phyloP scores from a whole-genome alignment of 2,888 invertebrate genomes.

The Theretra japonica region DNA sequence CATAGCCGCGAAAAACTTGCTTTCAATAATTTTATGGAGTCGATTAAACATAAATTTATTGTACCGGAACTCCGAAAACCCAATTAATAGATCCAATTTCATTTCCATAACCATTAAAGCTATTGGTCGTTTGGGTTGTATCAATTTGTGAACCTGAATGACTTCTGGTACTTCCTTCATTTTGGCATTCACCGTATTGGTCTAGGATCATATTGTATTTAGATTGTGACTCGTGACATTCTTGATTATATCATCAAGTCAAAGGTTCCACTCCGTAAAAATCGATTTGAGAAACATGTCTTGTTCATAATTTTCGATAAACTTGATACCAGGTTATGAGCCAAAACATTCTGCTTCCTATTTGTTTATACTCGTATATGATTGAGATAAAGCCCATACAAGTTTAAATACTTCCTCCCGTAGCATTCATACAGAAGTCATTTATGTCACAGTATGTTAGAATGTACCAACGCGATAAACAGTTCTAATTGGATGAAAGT shows the following conservation, averaged over 20 bases:
- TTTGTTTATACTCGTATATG: too few species aligned
- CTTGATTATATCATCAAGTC: too few species aligned
- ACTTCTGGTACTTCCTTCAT: background rate
- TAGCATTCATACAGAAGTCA: background rate
- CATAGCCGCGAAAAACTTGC: background rate
- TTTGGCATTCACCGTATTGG: too few species aligned
- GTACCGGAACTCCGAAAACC: background rate
- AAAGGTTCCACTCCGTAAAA: too few species aligned
- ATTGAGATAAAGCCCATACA: too few species aligned
- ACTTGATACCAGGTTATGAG: too few species aligned
- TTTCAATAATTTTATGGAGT: background rate
- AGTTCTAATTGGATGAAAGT: conserved; percentile 1
- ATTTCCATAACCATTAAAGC: background rate
- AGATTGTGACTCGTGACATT: too few species aligned
- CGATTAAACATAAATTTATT: conserved; percentile 13
- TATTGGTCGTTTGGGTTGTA: background rate
- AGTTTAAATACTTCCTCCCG: background rate
- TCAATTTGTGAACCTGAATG: conserved; percentile 6
- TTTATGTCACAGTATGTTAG: background rate
- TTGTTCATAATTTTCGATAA: too few species aligned
- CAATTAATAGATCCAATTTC: conserved; percentile 7
- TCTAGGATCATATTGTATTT: too few species aligned
- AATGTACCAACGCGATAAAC: background rate
- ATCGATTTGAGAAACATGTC: too few species aligned
- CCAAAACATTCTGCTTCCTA: too few species aligned